Conservation (phyloP, 1,140 invertebrate species). For the Thaumatotibia leucotreta region DNA sequence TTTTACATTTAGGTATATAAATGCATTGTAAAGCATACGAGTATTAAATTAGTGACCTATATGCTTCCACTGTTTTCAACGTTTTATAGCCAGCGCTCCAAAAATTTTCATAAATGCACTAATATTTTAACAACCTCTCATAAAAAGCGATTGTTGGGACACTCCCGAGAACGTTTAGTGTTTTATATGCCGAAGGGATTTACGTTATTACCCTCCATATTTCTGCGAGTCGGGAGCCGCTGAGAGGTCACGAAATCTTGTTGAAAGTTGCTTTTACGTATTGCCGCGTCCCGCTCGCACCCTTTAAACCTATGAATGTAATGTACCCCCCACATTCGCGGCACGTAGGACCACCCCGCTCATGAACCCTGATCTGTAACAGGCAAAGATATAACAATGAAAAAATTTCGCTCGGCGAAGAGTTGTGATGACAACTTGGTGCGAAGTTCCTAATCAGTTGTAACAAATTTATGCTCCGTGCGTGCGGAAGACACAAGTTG, state of each 20-base stretch:
- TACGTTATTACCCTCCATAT: conserved; percentile 77
- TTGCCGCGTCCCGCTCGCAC: conserved; percentile 44
- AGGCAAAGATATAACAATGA: conserved; percentile 53
- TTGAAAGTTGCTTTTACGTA: conserved; percentile 41
- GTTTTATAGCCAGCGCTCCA: too few relatives aligned
- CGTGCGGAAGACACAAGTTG: conserved; percentile 36
- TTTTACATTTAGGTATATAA: too few relatives aligned
- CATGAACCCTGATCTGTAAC: conserved; percentile 71
- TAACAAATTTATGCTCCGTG: conserved; percentile 65
- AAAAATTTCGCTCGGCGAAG: conserved; percentile 59
- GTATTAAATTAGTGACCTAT: too few relatives aligned
- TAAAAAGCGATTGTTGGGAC: conserved; percentile 41
- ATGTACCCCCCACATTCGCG: conserved; percentile 56
- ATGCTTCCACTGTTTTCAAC: too few relatives aligned
- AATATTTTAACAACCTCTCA: conserved; percentile 27
- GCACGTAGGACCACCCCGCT: conserved; percentile 66
- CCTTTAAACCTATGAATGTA: conserved; percentile 75
- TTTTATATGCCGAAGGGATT: conserved; percentile 77
- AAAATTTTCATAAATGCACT: conserved; percentile 39
- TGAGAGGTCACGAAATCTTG: conserved; percentile 75
- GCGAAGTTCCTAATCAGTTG: conserved; percentile 69
- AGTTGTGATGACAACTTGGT: conserved; percentile 66
- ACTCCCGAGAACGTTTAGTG: conserved; percentile 72
- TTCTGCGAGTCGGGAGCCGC: conserved; percentile 66
- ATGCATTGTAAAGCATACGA: too few relatives aligned